These are phyloP conservation scores for Melanophora roralis DNA, from an alignment of 2,888 invertebrate species.

Conservation along the genomic window DNA sequence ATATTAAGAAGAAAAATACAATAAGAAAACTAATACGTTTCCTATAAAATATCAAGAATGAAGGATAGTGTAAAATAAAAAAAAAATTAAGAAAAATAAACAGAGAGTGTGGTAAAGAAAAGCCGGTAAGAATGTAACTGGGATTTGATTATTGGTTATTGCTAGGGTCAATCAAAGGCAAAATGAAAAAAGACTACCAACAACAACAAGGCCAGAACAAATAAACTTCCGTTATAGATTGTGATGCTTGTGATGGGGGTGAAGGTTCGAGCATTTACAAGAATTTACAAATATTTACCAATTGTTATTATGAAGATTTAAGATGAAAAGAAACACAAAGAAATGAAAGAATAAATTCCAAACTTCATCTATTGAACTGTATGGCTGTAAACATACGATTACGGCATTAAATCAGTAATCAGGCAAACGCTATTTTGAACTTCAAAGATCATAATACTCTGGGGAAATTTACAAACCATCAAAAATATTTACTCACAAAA, in stretches of 20 bases:
- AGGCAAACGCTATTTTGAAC: constrained; percentile 64
- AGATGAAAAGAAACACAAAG: neutral
- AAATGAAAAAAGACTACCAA: constrained; percentile 9
- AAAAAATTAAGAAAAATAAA: constrained; percentile 10
- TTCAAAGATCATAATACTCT: constrained; percentile 62
- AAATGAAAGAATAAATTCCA: neutral
- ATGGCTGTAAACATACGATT: constrained; percentile 65
- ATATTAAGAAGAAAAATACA: neutral
- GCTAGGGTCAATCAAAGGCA: constrained; percentile 32
- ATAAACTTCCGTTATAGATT: neutral
- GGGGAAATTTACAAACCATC: constrained; percentile 67
- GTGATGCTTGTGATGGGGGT: neutral
- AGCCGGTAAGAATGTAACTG: constrained; percentile 28
- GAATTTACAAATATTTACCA: constrained; percentile 52
- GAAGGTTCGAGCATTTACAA: neutral
- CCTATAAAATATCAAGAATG: constrained; percentile 24
- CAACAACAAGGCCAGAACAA: constrained; percentile 7
- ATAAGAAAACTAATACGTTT: constrained; percentile 40
- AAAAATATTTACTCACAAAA: constrained; percentile 42
- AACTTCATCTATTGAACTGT: constrained; percentile 37
- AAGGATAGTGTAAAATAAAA: neutral
- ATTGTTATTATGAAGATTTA: constrained; percentile 48
- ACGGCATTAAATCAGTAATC: constrained; percentile 66
- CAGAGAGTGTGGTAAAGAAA: constrained; percentile 8
- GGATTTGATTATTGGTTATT: constrained; percentile 51